Evolutionary conservation across 2,888 invertebrate genomes (phyloP).

Genomic region (Diabrotica balteata): DNA sequence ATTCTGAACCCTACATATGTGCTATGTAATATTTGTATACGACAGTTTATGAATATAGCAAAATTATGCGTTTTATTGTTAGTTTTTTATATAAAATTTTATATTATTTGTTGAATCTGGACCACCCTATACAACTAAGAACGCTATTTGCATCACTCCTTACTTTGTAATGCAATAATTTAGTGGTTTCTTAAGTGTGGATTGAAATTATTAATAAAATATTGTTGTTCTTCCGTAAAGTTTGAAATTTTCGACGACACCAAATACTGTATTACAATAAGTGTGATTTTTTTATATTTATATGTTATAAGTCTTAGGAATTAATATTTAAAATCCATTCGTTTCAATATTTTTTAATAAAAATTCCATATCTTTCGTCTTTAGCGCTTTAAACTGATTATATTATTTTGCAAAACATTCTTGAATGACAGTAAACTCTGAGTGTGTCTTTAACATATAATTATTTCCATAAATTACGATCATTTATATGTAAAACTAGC

Average conservation of each 20-base stretch:
- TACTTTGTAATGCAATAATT: no score
- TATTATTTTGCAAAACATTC: conserved; percentile 3
- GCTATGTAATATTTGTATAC: background rate
- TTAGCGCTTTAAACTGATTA: conserved; percentile 8
- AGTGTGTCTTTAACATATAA: no score
- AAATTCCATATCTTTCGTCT: conserved; percentile 3
- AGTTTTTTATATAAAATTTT: background rate
- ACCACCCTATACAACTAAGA: conserved; percentile 8
- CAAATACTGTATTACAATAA: conserved; percentile 23
- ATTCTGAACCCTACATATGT: no score
- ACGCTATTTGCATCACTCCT: conserved; percentile 22
- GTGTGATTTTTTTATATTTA: conserved; percentile 31
- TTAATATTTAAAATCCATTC: conserved; percentile 12
- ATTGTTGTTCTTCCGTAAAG: no score
- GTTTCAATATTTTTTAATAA: conserved; percentile 9
- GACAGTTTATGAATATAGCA: no score
- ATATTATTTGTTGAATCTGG: background rate
- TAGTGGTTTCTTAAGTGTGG: background rate
- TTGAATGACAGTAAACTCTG: no score
- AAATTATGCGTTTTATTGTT: no score
- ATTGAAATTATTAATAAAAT: background rate
- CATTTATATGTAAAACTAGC: no score
- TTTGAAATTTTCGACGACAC: conserved; percentile 11
- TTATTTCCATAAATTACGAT: no score
- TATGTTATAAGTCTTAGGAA: conserved; percentile 19